These are phyloP conservation scores for Drosophila prosaltans DNA, from an alignment of 1,140 invertebrate species.

Conservation along the genomic window DNA sequence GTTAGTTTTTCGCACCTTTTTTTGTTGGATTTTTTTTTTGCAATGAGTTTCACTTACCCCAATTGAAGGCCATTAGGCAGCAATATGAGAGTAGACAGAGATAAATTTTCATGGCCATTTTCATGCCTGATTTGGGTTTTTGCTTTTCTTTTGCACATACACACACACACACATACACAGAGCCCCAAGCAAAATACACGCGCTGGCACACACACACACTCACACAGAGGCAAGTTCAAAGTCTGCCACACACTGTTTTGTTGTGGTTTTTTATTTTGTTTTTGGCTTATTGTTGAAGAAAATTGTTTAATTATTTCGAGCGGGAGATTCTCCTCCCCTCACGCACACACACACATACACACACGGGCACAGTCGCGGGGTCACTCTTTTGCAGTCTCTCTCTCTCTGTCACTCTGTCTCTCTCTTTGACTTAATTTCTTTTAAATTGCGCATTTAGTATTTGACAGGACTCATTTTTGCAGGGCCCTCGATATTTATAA, in stretches of 20 bases:
- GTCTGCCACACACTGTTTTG: constrained; percentile 41
- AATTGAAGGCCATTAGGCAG: constrained; percentile 38
- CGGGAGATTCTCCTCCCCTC: constrained; percentile 21
- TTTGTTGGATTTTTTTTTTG: neutral
- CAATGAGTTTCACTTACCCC: constrained; percentile 47
- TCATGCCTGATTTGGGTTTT: constrained; percentile 43
- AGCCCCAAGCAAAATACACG: constrained; percentile 3
- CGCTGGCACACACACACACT: constrained; percentile 25
- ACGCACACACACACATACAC: constrained; percentile 2
- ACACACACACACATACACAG: constrained; percentile 32
- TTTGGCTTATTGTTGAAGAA: constrained; percentile 2
- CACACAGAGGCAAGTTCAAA: constrained; percentile 63
- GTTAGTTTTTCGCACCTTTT: constrained; percentile 66
- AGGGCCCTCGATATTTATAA: neutral
- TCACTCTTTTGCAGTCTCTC: constrained; percentile 7
- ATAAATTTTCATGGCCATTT: constrained; percentile 51
- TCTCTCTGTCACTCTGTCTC: no score
- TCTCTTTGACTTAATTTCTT: constrained; percentile 26
- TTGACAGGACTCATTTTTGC: constrained; percentile 24
- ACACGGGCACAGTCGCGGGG: neutral
- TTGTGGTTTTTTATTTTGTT: neutral
- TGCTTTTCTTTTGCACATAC: constrained; percentile 73
- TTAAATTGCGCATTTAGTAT: constrained; percentile 26
- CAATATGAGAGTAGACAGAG: constrained; percentile 46
- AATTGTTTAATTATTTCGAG: constrained; percentile 14